Evolutionary conservation across 2,113 vertebrate genomes (phyloP).

Genomic region (Siniperca chuatsi): DNA sequence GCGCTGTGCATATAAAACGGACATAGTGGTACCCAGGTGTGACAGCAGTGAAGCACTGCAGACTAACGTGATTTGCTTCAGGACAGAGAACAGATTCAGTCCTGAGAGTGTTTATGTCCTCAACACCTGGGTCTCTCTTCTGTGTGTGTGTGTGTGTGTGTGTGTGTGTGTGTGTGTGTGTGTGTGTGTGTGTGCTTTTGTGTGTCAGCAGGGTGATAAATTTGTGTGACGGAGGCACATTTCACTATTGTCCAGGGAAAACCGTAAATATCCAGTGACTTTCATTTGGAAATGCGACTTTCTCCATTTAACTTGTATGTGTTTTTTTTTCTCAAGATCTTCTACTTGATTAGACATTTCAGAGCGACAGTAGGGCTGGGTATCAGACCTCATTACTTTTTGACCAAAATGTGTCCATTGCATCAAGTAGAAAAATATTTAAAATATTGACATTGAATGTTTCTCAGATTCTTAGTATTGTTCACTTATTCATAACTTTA

Average conservation of each 20-base stretch:
- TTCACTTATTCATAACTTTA: no score
- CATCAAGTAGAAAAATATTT: neutral
- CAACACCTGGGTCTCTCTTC: conserved; percentile 47
- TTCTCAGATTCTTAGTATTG: no score
- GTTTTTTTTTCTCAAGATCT: no score
- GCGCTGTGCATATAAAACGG: conserved; percentile 1
- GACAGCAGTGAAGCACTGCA: conserved; percentile 34
- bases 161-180: conserved; percentile 16
- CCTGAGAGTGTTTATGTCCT: conserved; percentile 26
- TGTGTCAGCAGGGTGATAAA: conserved; percentile 15
- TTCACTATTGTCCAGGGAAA: neutral
- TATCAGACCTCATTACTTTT: no score
- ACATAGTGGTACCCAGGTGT: conserved; percentile 49
- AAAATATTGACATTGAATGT: neutral
- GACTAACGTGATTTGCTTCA: conserved; percentile 26
- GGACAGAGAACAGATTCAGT: conserved; percentile 32
- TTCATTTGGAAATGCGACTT: neutral
- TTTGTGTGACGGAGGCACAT: neutral
- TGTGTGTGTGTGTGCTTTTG: neutral
- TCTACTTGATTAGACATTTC: no score
- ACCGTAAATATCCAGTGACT: neutral
- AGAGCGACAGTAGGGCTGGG: no score
- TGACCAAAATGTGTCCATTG: neutral
- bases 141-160: neutral
- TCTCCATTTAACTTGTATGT: neutral